phyloP scores from a whole-genome alignment of 2,797 vertebrate species.

The Lepus townsendii region DNA sequence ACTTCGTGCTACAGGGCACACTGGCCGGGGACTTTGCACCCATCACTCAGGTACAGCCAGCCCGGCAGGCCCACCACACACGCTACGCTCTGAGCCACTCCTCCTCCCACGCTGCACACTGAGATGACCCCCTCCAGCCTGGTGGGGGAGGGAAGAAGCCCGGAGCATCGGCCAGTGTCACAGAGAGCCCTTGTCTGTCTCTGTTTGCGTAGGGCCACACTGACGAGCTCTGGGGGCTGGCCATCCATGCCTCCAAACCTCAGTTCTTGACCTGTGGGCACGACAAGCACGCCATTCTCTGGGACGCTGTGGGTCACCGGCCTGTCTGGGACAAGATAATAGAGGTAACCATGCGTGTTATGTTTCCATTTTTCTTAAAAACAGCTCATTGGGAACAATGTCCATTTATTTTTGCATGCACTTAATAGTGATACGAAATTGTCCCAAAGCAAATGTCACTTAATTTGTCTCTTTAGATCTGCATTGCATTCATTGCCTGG shows the following conservation, averaged over 20 bases:
- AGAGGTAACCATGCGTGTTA: conserved; percentile 90
- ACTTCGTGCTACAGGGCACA: conserved; percentile 96
- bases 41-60: conserved; percentile 94
- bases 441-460: not conserved
- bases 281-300: conserved; percentile 96
- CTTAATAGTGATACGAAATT: not conserved
- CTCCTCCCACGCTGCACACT: fast-evolving
- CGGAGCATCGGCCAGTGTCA: fast-evolving
- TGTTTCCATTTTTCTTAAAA: not conserved
- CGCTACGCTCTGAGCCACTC: too few relatives aligned
- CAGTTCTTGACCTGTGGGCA: conserved; percentile 97
- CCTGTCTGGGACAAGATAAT: conserved; percentile 96
- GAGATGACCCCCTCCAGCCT: fast-evolving
- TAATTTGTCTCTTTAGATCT: not conserved
- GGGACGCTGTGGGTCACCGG: conserved; percentile 95
- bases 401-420: not conserved
- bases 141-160: not conserved
- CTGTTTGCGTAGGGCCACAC: conserved; percentile 93
- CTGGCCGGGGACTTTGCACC: conserved; percentile 94
- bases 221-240: conserved; percentile 98
- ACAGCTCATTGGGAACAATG: not conserved
- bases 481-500: fast-evolving
- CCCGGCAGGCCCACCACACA: not conserved
- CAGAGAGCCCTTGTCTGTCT: not conserved
- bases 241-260: conserved; percentile 94